A percentile compares a stretch with the other conserved stretches of the same genome.
Conservation (phyloP, 2,113 vertebrate genomes). For the Dunckerocampus dactyliophorus region DNA sequence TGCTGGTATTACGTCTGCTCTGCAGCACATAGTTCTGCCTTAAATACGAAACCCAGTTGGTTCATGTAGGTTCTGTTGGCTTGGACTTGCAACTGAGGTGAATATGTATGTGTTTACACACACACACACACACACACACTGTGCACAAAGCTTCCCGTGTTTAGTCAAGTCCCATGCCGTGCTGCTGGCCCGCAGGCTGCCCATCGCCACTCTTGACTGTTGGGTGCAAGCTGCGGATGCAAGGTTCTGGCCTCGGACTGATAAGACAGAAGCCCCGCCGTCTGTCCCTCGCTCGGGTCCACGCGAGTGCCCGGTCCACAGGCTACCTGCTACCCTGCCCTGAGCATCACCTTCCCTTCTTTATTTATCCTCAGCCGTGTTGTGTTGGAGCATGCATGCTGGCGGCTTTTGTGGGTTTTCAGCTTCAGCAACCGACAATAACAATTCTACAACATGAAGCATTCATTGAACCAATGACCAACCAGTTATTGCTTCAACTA, state of each 20-base stretch:
- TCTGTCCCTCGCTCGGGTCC: slow-evolving; percentile 49
- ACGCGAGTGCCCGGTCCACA: slow-evolving; percentile 53
- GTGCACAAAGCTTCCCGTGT: slow-evolving; percentile 44
- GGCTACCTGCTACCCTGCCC: slow-evolving; percentile 43
- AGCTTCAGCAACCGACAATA: too few species aligned
- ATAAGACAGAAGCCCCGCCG: slow-evolving; percentile 53
- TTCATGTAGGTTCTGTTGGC: background rate
- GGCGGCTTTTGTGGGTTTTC: too few species aligned
- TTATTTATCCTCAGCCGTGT: too few species aligned
- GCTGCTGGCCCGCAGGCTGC: slow-evolving; percentile 53
- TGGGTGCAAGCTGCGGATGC: slow-evolving; percentile 43
- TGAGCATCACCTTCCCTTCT: too few species aligned
- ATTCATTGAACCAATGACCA: too few species aligned
- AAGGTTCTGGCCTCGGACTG: slow-evolving; percentile 57
- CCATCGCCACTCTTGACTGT: slow-evolving; percentile 45
- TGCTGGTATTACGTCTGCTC: background rate
- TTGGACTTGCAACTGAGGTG: too few species aligned
- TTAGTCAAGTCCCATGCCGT: slow-evolving; percentile 38
- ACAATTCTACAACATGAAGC: too few species aligned
- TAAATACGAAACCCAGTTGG: too few species aligned
- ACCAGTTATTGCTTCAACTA: too few species aligned
- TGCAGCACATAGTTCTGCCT: background rate
- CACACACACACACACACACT: too few species aligned
- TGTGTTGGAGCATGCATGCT: too few species aligned
- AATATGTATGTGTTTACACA: slow-evolving; percentile 11